phyloP scores from a whole-genome alignment of 2,888 invertebrate species.

The Ornithoptera priamus region DNA sequence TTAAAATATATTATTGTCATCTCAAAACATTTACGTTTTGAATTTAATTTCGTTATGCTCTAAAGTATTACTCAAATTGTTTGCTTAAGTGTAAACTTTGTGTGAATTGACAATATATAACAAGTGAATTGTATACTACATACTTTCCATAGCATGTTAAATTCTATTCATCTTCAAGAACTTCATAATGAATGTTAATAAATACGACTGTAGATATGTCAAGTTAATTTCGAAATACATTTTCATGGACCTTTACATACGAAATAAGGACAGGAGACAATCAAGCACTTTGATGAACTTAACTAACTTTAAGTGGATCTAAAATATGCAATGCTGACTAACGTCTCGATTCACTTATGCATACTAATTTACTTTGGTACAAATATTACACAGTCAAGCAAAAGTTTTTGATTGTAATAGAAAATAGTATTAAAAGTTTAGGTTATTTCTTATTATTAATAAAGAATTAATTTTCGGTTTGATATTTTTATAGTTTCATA shows the following conservation, averaged over 20 bases:
- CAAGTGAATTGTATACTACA: too few species aligned
- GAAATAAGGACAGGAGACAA: slow-evolving; percentile 50
- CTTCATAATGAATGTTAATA: too few species aligned
- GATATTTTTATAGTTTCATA: slow-evolving; percentile 17
- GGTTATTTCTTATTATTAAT: slow-evolving; percentile 12
- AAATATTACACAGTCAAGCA: not conserved
- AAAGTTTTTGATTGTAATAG: too few species aligned
- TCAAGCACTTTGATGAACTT: slow-evolving; percentile 72
- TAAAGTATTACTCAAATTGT: too few species aligned
- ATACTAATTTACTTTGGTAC: slow-evolving; percentile 36
- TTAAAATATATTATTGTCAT: too few species aligned
- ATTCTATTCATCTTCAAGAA: too few species aligned
- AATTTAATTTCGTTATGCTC: too few species aligned
- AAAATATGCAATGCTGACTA: slow-evolving; percentile 73
- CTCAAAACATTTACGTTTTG: too few species aligned
- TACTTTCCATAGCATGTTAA: too few species aligned
- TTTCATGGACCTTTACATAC: slow-evolving; percentile 12
- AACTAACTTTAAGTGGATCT: slow-evolving; percentile 72
- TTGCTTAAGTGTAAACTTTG: too few species aligned
- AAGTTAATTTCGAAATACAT: not conserved
- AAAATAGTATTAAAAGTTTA: not conserved
- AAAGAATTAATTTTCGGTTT: slow-evolving; percentile 12
- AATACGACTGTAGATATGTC: too few species aligned
- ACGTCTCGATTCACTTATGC: slow-evolving; percentile 52
- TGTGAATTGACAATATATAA: too few species aligned